phyloP scores from a whole-genome alignment of 2,888 invertebrate species.

The Electrophaes corylata region DNA sequence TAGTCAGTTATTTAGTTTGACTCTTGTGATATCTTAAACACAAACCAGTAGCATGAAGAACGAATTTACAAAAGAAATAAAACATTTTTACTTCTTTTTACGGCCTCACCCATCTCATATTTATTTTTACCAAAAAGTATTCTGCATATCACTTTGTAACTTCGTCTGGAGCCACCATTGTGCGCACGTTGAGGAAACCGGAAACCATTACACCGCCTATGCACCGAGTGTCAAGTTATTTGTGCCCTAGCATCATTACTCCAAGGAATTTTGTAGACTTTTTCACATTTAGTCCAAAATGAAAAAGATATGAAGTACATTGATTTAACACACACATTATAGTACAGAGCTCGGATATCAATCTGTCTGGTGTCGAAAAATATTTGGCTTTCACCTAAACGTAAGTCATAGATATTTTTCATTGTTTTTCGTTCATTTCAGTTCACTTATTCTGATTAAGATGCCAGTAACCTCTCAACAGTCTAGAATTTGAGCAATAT shows the following conservation, averaged over 20 bases:
- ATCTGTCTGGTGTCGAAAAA: too few relatives aligned
- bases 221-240: conserved; percentile 63
- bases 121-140: conserved; percentile 54
- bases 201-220: conserved; percentile 77
- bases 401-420: too few relatives aligned
- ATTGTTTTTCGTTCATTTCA: too few relatives aligned
- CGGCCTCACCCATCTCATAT: conserved; percentile 41
- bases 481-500: too few relatives aligned
- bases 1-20: background rate
- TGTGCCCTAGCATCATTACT: conserved; percentile 50
- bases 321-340: too few relatives aligned
- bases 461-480: too few relatives aligned
- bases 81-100: background rate
- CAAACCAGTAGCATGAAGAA: background rate
- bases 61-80: background rate
- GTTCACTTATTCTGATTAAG: too few relatives aligned
- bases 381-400: too few relatives aligned
- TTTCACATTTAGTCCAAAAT: background rate
- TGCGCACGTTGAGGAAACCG: conserved; percentile 69
- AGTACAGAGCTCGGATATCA: too few relatives aligned
- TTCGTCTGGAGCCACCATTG: conserved; percentile 69
- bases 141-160: conserved; percentile 65
- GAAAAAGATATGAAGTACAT: background rate
- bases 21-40: background rate
- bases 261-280: conserved; percentile 6